A percentile compares a stretch with the other conserved stretches of the same genome.
phyloP scores from a whole-genome alignment of 2,888 invertebrate genomes.

The Metopia argyrocephala region DNA sequence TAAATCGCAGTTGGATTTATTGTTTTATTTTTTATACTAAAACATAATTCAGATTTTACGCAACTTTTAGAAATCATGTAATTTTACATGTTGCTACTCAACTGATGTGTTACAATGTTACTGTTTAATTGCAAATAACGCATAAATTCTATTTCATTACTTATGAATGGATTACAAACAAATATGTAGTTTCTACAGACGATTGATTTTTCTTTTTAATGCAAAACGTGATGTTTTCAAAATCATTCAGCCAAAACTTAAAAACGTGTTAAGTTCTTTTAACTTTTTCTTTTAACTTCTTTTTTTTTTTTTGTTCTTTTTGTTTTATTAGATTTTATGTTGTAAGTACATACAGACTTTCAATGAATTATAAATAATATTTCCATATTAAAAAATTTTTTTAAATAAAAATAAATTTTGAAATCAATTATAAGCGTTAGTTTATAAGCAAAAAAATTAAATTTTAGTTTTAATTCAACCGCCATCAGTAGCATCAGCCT shows the following conservation, averaged over 20 bases:
- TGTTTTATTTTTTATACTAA: not conserved
- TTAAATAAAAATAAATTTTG: too few species aligned
- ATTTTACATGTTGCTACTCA: not conserved
- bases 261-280: conserved; percentile 34
- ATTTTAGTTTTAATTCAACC: conserved; percentile 13
- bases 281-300: too few species aligned
- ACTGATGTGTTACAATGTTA: not conserved
- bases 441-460: not conserved
- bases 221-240: conserved; percentile 24
- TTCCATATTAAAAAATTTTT: not conserved
- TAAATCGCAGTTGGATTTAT: too few species aligned
- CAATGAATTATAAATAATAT: not conserved
- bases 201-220: conserved; percentile 3
- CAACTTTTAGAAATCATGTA: not conserved
- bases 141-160: conserved; percentile 17
- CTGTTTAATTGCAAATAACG: conserved; percentile 11
- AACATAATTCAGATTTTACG: not conserved
- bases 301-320: not conserved
- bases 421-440: conserved; percentile 17
- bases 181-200: conserved; percentile 8
- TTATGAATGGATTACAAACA: not conserved
- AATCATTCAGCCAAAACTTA: conserved; percentile 38
- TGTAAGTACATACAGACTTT: not conserved
- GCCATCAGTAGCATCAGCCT: conserved; percentile 2
- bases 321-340: not conserved